Evolutionary conservation across 2,888 invertebrate species (phyloP).

Genomic region (Octonoba sinensis): DNA sequence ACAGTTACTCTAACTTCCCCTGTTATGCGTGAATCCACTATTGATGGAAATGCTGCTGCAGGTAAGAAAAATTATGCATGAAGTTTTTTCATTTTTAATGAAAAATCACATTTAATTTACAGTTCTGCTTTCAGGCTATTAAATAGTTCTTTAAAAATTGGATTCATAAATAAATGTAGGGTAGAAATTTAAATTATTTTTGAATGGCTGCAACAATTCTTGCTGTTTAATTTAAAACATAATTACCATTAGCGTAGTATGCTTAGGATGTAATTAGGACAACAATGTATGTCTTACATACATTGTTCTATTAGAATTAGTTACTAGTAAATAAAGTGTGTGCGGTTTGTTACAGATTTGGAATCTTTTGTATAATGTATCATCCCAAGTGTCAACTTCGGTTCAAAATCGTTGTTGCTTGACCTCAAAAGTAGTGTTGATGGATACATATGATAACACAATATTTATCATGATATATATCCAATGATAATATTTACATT

Average conservation of each 20-base stretch:
- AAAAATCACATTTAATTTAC: neutral
- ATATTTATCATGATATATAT: too few species aligned
- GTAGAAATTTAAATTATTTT: conserved; percentile 12
- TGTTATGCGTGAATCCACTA: conserved; percentile 78
- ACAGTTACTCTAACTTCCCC: conserved; percentile 93
- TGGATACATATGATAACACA: too few species aligned
- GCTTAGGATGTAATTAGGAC: too few species aligned
- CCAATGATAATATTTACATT: too few species aligned
- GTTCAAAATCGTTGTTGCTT: too few species aligned
- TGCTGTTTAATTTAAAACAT: neutral
- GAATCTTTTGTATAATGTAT: too few species aligned
- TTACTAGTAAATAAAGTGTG: too few species aligned
- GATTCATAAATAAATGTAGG: neutral
- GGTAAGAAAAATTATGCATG: conserved; percentile 24
- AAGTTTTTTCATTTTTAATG: neutral
- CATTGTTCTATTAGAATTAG: too few species aligned
- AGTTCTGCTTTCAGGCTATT: neutral
- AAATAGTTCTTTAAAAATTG: neutral
- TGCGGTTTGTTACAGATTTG: too few species aligned
- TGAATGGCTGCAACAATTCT: conserved; percentile 52
- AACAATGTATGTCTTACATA: too few species aligned
- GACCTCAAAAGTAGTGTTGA: too few species aligned
- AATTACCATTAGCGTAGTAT: neutral
- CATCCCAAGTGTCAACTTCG: too few species aligned
- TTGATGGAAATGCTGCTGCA: conserved; percentile 64